phyloP scores from a whole-genome alignment of 1,140 invertebrate species.

The Drosophila nasuta region DNA sequence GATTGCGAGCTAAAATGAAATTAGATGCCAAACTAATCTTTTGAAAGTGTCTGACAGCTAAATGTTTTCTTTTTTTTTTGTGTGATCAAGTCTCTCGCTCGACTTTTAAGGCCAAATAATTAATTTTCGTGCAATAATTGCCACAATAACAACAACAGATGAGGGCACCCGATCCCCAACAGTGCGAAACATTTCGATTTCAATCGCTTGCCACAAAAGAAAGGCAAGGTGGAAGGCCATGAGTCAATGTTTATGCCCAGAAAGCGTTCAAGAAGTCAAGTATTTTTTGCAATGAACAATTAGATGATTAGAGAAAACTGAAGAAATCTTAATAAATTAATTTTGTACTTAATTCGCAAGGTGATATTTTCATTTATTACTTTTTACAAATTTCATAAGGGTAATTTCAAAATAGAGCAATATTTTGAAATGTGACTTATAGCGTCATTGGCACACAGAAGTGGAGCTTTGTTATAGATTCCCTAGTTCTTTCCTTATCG shows the following conservation, averaged over 20 bases:
- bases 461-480: too few relatives aligned
- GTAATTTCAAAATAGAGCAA: too few relatives aligned
- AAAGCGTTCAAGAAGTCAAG: conserved; percentile 8
- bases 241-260: conserved; percentile 4
- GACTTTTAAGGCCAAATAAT: conserved; percentile 69
- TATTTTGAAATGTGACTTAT: too few relatives aligned
- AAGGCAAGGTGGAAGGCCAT: conserved; percentile 20
- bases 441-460: too few relatives aligned
- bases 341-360: too few relatives aligned
- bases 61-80: conserved; percentile 3
- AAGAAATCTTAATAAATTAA: too few relatives aligned
- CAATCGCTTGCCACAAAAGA: conserved; percentile 41
- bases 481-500: too few relatives aligned
- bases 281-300: background rate
- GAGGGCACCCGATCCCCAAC: conserved; percentile 44
- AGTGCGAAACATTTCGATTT: conserved; percentile 41
- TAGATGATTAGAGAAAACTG: background rate
- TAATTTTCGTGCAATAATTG: conserved; percentile 72
- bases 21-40: conserved; percentile 74
- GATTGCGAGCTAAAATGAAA: conserved; percentile 52
- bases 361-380: too few relatives aligned
- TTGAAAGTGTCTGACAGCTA: conserved; percentile 61
- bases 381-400: too few relatives aligned
- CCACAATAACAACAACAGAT: conserved; percentile 27
- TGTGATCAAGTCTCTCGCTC: conserved; percentile 21